Conservation (phyloP, 1,140 invertebrate genomes). For the Laupala kohalensis region DNA sequence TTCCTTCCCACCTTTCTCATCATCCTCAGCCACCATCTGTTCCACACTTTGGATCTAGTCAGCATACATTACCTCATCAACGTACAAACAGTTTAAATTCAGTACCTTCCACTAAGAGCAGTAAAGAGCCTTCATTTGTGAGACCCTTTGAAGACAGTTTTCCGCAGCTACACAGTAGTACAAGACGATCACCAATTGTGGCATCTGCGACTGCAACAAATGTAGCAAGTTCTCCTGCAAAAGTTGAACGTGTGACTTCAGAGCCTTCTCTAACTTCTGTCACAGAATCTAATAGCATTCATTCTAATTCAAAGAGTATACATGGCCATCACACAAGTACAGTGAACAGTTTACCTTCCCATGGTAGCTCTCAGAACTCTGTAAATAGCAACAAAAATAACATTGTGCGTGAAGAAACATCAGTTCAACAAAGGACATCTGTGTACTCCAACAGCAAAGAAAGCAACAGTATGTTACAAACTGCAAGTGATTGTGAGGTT, state of each 20-base stretch:
- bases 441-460: background rate
- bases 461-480: background rate
- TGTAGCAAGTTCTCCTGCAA: background rate
- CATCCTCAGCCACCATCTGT: slow-evolving; percentile 2
- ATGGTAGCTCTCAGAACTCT: background rate
- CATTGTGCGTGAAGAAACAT: background rate
- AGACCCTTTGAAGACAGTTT: slow-evolving; percentile 34
- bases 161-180: slow-evolving; percentile 24
- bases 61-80: background rate
- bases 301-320: background rate
- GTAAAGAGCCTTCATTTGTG: slow-evolving; percentile 24
- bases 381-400: background rate
- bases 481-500: background rate
- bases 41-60: background rate
- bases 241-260: background rate
- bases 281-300: background rate
- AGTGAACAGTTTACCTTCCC: background rate
- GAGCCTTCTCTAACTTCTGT: background rate
- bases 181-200: slow-evolving; percentile 19
- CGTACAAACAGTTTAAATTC: slow-evolving; percentile 5
- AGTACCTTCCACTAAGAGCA: background rate
- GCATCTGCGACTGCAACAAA: background rate
- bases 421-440: background rate
- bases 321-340: background rate
- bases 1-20: background rate